Base-by-base conservation (phyloP, 2,797 vertebrate genomes). In the Sebastes variabilis region DNA sequence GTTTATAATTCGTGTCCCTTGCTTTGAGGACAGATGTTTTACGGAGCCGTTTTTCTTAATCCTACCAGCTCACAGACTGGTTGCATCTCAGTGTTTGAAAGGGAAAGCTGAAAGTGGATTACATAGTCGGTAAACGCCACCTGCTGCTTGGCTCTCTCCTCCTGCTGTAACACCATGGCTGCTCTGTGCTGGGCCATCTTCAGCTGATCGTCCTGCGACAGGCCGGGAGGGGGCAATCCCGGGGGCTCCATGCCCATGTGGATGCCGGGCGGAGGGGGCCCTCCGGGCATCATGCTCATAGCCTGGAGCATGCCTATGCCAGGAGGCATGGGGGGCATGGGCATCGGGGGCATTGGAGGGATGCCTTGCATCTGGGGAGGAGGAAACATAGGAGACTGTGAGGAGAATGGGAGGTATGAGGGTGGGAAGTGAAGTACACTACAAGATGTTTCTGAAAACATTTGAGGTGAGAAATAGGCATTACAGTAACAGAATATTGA, bases 161-260 rank as follows among this genome's bases (percentile, higher is more conserved):
- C 97, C 27, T 97, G 96, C 88, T 96, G 97, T 73, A 98, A 86
- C 83, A 98, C 88, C 93, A 98, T 95, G 25, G 97, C 96, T 0
- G 97, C 97, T 76, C 96, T 95, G 79, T 97, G 97, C 93, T 97
- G 97, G 1, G 87, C 97, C 92, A 97, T 95, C 91, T 97, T 97
- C 79, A 97, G 92, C 32, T 96, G 95, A n/a, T 97, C 96, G 0
- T 97, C 97, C 83, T 97, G 97, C 0, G 94, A 92, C 67, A 97
- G 56, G 3, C 93, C 94, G 0, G 96, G 96, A 5, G 96, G 96
- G 1, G 96, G 94, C 32, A 96, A 72, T 13, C 89, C 88, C 0
- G 95, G 91, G 20, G 96, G 94, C 46, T 96, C 96, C 80, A 97
- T 94, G 3, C 95, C 94, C 49, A 96, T 93, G 54, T 94, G 96